These are phyloP conservation scores for Seladonia tumulorum DNA, from an alignment of 2,888 invertebrate genomes.

Conservation along the genomic window DNA sequence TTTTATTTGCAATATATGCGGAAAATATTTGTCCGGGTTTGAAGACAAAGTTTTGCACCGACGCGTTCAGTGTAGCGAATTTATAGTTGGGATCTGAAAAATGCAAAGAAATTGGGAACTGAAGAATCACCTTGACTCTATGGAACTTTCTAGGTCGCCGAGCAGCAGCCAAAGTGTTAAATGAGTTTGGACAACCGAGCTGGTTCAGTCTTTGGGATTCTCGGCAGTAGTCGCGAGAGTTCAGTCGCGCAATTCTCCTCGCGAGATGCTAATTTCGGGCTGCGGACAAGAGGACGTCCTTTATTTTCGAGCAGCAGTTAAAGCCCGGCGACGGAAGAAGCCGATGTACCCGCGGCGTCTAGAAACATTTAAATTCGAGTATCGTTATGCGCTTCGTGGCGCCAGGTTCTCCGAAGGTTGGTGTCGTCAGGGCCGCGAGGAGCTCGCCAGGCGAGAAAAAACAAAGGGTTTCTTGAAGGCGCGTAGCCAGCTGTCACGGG, in stretches of 20 bases:
- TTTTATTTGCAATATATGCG: too few relatives aligned
- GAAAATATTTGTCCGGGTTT: too few relatives aligned
- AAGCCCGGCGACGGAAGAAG: background rate
- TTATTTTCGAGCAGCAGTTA: background rate
- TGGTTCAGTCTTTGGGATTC: background rate
- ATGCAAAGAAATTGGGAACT: background rate
- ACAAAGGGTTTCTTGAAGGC: conserved; percentile 44
- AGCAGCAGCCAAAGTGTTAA: background rate
- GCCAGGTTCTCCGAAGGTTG: conserved; percentile 57
- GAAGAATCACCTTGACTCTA: background rate
- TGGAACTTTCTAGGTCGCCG: background rate
- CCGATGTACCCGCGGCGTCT: background rate
- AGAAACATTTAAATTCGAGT: conserved; percentile 61
- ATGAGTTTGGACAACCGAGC: background rate
- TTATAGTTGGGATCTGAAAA: too few relatives aligned
- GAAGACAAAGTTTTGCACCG: too few relatives aligned
- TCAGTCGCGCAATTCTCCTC: background rate
- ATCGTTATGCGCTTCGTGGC: conserved; percentile 66
- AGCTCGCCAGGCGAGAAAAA: conserved; percentile 42
- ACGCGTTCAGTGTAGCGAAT: too few relatives aligned
- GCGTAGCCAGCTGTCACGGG: conserved; percentile 49
- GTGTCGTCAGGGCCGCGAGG: conserved; percentile 49
- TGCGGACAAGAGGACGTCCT: background rate
- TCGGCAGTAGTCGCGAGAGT: background rate
- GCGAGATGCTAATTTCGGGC: background rate